These are phyloP conservation scores for Cyanoderma ruficeps DNA, from an alignment of 2,113 vertebrate species.

Conservation along the genomic window DNA sequence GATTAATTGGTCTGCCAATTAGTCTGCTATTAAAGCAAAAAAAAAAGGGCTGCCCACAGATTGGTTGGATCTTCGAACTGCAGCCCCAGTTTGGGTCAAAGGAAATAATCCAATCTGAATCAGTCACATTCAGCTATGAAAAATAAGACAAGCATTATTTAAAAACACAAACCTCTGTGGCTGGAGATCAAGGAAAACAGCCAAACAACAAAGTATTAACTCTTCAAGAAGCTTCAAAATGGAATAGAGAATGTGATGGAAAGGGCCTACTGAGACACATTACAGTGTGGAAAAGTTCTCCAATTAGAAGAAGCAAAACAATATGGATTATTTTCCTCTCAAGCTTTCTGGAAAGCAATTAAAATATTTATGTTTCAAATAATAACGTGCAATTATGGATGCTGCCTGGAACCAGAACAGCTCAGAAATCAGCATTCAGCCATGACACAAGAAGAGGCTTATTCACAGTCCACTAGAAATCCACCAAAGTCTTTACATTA, in stretches of 20 bases:
- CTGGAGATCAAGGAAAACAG: neutral
- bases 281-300: neutral
- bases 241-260: neutral
- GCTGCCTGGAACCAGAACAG: neutral
- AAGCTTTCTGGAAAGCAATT: conserved; percentile 12
- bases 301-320: conserved; percentile 14
- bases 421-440: conserved; percentile 37
- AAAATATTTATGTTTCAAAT: conserved; percentile 8
- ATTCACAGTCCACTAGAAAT: neutral
- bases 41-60: conserved; percentile 58
- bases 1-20: conserved; percentile 84
- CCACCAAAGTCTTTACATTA: neutral
- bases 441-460: neutral
- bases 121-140: conserved; percentile 23
- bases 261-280: neutral
- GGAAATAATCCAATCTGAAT: conserved; percentile 54
- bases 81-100: conserved; percentile 55
- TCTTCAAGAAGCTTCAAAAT: neutral
- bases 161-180: neutral
- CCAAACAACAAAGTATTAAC: neutral
- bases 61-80: conserved; percentile 37
- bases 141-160: conserved; percentile 29
- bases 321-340: neutral
- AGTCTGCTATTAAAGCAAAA: conserved; percentile 75
- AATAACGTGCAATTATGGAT: neutral